Evolutionary conservation across 2,797 vertebrate genomes (phyloP).

Genomic region (Tragelaphus oryx): DNA sequence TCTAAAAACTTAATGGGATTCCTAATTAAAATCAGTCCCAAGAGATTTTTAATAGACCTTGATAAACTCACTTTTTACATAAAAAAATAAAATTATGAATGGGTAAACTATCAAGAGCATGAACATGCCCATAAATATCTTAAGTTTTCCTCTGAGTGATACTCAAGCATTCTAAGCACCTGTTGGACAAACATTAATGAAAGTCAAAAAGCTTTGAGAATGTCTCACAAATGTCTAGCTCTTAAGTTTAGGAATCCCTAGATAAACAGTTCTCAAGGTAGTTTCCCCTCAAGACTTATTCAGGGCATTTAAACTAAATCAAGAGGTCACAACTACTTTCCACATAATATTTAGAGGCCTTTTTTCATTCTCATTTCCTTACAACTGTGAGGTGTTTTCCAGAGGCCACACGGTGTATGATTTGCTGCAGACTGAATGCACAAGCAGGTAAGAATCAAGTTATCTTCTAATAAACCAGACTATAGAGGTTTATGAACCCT

Average conservation of each 20-base stretch:
- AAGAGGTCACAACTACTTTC: not conserved
- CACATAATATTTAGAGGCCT: not conserved
- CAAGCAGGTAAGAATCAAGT: not conserved
- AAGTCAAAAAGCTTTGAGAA: not conserved
- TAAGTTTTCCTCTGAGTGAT: not conserved
- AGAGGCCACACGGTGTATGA: not conserved
- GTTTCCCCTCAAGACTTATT: not conserved
- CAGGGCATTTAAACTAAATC: not conserved
- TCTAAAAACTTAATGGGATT: not conserved
- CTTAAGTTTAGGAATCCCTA: not conserved
- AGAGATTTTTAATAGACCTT: not conserved
- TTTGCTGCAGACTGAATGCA: not conserved
- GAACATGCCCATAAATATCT: not conserved
- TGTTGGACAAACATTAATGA: not conserved
- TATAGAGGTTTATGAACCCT: not conserved
- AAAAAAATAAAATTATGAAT: not conserved
- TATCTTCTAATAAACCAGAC: not conserved
- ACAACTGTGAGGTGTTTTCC: not conserved
- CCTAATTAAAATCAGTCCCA: constrained; percentile 25
- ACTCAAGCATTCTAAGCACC: not conserved
- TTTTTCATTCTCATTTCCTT: constrained; percentile 17
- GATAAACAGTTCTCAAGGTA: not conserved
- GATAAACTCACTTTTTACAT: not conserved
- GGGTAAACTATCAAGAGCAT: not conserved
- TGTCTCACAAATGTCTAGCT: not conserved